Percentiles rank a stretch among this genome's conserved stretches.
Evolutionary conservation across 92 coral and sea anemone genomes (phyloP).

Genomic region (Phymanthus crucifer): DNA sequence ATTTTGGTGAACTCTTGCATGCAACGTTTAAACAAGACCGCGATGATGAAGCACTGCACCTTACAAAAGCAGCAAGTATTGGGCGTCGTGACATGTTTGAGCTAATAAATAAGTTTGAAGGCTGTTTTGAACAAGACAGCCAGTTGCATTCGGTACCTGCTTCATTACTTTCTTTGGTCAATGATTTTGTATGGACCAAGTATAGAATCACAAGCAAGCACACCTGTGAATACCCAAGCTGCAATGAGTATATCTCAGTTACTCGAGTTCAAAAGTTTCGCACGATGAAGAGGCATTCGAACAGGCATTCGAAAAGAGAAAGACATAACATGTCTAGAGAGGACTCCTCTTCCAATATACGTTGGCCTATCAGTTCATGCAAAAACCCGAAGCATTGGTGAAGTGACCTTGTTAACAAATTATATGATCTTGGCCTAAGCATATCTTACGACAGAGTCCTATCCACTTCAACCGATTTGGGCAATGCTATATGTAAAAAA

Average conservation of each 20-base stretch:
- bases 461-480: constrained; percentile 34
- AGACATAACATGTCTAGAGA: constrained; percentile 57
- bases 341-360: constrained; percentile 54
- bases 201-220: constrained; percentile 45
- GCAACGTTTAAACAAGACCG: constrained; percentile 24
- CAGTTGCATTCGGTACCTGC: constrained; percentile 51
- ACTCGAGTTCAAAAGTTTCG: constrained; percentile 34
- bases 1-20: constrained; percentile 37
- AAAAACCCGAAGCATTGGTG: constrained; percentile 61
- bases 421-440: constrained; percentile 47
- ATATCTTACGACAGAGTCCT: constrained; percentile 60
- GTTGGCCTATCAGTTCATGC: constrained; percentile 53
- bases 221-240: no score
- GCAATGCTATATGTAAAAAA: constrained; percentile 42
- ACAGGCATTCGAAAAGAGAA: constrained; percentile 29
- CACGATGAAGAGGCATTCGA: constrained; percentile 35
- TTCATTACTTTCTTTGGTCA: constrained; percentile 49
- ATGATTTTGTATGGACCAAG: constrained; percentile 59
- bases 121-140: constrained; percentile 50
- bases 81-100: constrained; percentile 54
- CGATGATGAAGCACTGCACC: constrained; percentile 60
- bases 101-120: constrained; percentile 29
- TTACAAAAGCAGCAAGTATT: constrained; percentile 57
- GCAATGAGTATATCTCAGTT: constrained; percentile 63
- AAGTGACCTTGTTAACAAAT: constrained; percentile 55